These are phyloP conservation scores for Lacerta bilineata DNA, from an alignment of 2,797 vertebrate species.

Conservation along the genomic window DNA sequence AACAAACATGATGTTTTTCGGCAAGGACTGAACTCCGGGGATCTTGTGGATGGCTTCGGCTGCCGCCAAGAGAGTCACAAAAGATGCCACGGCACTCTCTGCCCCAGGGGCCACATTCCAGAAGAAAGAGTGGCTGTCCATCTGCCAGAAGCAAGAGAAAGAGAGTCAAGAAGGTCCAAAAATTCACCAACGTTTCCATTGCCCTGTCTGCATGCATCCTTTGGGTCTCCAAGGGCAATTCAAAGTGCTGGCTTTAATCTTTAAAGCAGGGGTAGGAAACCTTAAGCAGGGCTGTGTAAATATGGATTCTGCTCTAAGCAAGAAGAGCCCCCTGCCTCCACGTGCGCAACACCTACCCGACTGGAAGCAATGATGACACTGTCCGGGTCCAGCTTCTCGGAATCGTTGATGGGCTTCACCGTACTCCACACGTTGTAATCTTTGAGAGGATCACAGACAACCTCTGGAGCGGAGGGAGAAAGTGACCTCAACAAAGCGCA, in stretches of 20 bases:
- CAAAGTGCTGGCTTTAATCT: background rate
- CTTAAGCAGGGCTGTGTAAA: background rate
- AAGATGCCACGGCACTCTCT: constrained; percentile 86
- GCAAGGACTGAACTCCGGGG: constrained; percentile 65
- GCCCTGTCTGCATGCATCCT: background rate
- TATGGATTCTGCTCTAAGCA: background rate
- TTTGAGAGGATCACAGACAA: constrained; percentile 89
- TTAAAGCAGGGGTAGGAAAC: background rate
- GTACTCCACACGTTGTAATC: constrained; percentile 91
- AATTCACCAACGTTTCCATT: too few relatives aligned
- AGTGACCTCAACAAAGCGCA: accelerated
- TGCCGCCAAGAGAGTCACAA: constrained; percentile 88
- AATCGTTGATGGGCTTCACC: constrained; percentile 84
- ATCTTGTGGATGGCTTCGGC: constrained; percentile 81
- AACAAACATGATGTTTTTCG: constrained; percentile 88
- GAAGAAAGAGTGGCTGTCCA: constrained; percentile 96
- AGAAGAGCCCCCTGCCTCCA: background rate
- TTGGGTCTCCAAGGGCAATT: background rate
- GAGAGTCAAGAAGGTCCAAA: background rate
- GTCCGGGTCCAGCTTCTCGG: constrained; percentile 79
- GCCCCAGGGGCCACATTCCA: constrained; percentile 91
- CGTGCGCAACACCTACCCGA: constrained; percentile 80
- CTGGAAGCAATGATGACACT: constrained; percentile 87
- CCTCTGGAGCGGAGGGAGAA: constrained; percentile 77
- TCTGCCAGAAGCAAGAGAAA: constrained; percentile 71